Evolutionary conservation across 2,797 vertebrate species (phyloP).

Genomic region (Labeo calbasu): DNA sequence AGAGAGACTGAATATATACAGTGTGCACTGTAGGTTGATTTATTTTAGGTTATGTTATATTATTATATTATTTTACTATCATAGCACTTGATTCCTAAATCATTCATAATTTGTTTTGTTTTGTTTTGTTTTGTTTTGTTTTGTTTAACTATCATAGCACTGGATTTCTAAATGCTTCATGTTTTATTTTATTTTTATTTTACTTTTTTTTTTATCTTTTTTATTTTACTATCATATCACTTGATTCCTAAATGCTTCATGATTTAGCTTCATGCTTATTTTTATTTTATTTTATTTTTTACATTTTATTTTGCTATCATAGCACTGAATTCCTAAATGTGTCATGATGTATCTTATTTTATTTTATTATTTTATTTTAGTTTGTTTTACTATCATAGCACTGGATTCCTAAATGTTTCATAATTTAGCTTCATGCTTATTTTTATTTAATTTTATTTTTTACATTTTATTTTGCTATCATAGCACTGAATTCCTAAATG

Average conservation of each 20-base stretch:
- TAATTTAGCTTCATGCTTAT: too few species aligned
- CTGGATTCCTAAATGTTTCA: too few species aligned
- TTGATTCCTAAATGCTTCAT: background rate
- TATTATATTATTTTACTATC: background rate
- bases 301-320: background rate
- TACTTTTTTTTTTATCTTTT: too few species aligned
- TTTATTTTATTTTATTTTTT: background rate
- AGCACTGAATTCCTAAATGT: background rate
- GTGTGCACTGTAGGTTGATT: background rate
- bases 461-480: background rate
- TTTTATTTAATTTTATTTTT: too few species aligned
- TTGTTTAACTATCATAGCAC: too few species aligned
- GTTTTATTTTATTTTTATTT: too few species aligned
- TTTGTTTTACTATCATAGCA: too few species aligned
- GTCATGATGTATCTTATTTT: too few species aligned
- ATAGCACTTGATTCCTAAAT: too few species aligned
- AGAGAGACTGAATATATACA: background rate
- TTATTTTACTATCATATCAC: background rate
- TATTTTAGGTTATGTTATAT: background rate
- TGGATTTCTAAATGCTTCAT: too few species aligned
- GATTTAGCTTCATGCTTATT: too few species aligned
- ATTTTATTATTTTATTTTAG: background rate
- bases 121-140: background rate
- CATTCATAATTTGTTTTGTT: too few species aligned
- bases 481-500: background rate